Conservation (phyloP, 2,113 vertebrate genomes). For the Piaya cayana region DNA sequence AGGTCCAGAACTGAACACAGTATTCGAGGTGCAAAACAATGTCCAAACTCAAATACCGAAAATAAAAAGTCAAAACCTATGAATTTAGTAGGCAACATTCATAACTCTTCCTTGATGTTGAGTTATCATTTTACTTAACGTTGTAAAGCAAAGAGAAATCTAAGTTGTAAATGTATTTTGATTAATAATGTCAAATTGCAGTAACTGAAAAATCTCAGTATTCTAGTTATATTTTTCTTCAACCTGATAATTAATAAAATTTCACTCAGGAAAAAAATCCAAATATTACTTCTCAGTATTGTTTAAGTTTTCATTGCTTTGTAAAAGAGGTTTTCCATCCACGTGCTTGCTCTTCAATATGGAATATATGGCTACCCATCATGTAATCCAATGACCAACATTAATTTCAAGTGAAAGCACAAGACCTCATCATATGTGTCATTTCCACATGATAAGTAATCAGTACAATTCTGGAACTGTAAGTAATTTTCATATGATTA, state of each 20-base stretch:
- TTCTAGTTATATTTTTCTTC: not conserved
- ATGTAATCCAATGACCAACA: not conserved
- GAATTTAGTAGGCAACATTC: not conserved
- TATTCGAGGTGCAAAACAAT: too few species aligned
- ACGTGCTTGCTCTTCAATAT: not conserved
- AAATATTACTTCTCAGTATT: not conserved
- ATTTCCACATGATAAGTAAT: conserved; percentile 35
- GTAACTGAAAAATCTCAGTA: not conserved
- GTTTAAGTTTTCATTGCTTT: not conserved
- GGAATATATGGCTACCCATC: not conserved
- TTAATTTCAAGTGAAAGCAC: conserved; percentile 11
- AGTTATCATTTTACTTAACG: rapidly evolving
- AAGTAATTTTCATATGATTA: conserved; percentile 28
- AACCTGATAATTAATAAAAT: not conserved
- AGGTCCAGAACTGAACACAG: too few species aligned
- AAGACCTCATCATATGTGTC: conserved; percentile 6
- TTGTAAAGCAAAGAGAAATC: not conserved
- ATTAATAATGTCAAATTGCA: not conserved
- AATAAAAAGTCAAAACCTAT: not conserved
- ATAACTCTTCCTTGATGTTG: not conserved
- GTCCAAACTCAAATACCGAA: not conserved
- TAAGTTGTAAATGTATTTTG: not conserved
- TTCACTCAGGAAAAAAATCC: not conserved
- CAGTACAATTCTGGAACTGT: not conserved
- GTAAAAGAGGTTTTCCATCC: not conserved